Percentiles rank a stretch among this genome's conserved stretches.
These are phyloP conservation scores for Acleris cristana DNA, from an alignment of 2,888 invertebrate species.

Conservation along the genomic window DNA sequence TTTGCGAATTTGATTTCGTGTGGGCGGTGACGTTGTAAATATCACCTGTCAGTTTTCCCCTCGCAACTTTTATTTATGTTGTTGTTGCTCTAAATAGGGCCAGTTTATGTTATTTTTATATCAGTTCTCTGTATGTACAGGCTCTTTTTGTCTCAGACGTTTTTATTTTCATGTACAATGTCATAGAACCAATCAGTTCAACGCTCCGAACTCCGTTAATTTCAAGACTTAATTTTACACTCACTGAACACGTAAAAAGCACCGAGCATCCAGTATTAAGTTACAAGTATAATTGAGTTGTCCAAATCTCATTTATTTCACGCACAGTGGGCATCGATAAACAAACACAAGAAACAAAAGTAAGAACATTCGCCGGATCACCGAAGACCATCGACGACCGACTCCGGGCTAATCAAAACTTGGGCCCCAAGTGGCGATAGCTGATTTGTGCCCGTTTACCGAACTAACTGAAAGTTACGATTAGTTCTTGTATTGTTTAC, in stretches of 20 bases:
- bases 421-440: constrained; percentile 48
- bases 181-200: neutral
- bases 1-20: constrained; percentile 38
- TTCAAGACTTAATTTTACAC: neutral
- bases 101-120: no score
- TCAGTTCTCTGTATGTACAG: no score
- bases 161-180: neutral
- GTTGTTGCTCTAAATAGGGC: neutral
- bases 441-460: constrained; percentile 42
- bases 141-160: no score
- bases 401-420: constrained; percentile 60
- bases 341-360: constrained; percentile 51
- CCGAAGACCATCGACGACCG: constrained; percentile 37
- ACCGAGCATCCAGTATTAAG: constrained; percentile 41
- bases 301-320: constrained; percentile 54
- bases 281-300: constrained; percentile 54
- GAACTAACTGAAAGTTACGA: constrained; percentile 63
- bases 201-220: neutral
- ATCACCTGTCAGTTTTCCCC: constrained; percentile 8
- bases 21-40: constrained; percentile 9
- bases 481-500: constrained; percentile 60
- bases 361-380: constrained; percentile 48
- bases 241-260: constrained; percentile 9
- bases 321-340: constrained; percentile 50
- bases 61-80: neutral